Evolutionary conservation across 1,140 invertebrate genomes (phyloP).

Genomic region (Archegozetes longisetosus): DNA sequence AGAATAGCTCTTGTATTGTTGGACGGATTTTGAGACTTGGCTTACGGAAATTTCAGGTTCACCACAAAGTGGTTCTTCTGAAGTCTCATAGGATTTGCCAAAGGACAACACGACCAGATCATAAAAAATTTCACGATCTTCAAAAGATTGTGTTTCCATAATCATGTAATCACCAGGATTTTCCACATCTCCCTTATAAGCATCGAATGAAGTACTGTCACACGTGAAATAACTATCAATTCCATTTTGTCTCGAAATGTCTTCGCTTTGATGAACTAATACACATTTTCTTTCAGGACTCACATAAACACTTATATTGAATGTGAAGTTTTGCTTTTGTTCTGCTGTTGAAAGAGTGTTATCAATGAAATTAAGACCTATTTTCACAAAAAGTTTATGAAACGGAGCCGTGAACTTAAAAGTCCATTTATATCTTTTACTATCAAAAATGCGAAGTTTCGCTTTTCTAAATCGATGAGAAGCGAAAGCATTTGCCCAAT

Average conservation of each 20-base stretch:
- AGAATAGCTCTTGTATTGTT: not conserved
- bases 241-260: not conserved
- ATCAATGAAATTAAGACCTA: constrained; percentile 10
- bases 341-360: not conserved
- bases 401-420: constrained; percentile 6
- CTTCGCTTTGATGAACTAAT: constrained; percentile 1
- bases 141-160: constrained; percentile 3
- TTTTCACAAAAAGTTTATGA: constrained; percentile 2
- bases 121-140: not conserved
- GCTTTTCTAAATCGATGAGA: constrained; percentile 3
- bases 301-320: not conserved
- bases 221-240: constrained; percentile 6
- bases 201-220: not conserved
- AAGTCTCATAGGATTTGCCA: not conserved
- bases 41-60: constrained; percentile 4
- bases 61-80: constrained; percentile 9
- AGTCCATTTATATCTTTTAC: constrained; percentile 4
- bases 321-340: not conserved
- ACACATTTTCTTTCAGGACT: constrained; percentile 1
- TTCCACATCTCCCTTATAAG: not conserved
- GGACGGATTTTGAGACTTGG: not conserved
- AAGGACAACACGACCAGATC: constrained; percentile 6
- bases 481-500: constrained; percentile 5
- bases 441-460: not conserved
- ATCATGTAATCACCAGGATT: constrained; percentile 10